Base-by-base conservation (phyloP, 1,140 invertebrate genomes). In the Leucophenga varia region DNA sequence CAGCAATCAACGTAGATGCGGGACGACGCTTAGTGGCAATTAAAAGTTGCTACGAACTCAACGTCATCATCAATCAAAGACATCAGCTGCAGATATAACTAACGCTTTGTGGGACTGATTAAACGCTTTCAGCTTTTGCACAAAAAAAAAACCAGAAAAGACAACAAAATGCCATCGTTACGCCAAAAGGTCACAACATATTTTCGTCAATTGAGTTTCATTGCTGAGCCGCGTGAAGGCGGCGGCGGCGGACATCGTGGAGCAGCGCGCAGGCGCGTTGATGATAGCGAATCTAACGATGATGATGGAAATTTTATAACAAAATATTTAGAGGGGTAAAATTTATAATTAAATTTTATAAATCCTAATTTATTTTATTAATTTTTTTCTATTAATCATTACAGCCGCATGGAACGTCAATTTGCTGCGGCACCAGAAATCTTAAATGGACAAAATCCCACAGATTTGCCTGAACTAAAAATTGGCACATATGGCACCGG, bases 171-270 rank as follows among this genome's bases (percentile, higher is more conserved):
- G 86, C 85, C 86, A 50, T 87, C 85, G 37, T 77, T 89, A 57
- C 76, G 84, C 34, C 86, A 88, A 79, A 82, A 85, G 76, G 82
- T 89, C 55, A 84, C 83, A 48, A 86, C 84, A 51, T 87, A 88
- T 73, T 84, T 89, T 72, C 79, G 86, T 39, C 86, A 88, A 73
- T 72, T 88, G 47, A 87, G 86, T 46, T 83, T 85, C 54, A 81
- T 82, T 47, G 82, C 83, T 50, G 79, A 84, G 49, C 79, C 83
- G 12, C 77, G 74, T 74, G 77, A 77, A 64, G 81, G 61, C 49
- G 42, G 58, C 16, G 53, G 72, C 43, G 47, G 60, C 20, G 47
- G 64, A 7, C 70, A 59, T 41, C 72, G 70, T 17, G 25, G 55
- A 21, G 37, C 14, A 5, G 53, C 56, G 0, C 37, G 64, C 13